A percentile compares a stretch with the other conserved stretches of the same genome.
Evolutionary conservation across 1,140 invertebrate species (phyloP).

Genomic region (Aphidius ervi): DNA sequence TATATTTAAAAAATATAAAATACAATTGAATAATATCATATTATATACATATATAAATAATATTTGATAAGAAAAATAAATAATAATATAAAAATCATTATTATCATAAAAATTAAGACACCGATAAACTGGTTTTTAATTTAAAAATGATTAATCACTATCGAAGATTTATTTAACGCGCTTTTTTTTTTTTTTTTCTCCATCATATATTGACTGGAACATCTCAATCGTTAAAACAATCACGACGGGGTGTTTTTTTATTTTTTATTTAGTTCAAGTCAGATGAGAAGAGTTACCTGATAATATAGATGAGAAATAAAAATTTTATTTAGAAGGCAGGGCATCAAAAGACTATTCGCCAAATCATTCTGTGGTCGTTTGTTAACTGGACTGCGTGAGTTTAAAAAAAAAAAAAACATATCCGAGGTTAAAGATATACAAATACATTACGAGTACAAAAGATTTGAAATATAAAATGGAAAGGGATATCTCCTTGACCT

Average conservation of each 20-base stretch:
- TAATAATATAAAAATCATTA: neutral
- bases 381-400: conserved; percentile 39
- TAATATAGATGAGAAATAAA: conserved; percentile 5
- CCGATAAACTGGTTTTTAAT: conserved; percentile 44
- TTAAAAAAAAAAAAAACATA: conserved; percentile 2
- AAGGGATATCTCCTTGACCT: neutral
- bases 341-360: conserved; percentile 39
- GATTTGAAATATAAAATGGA: conserved; percentile 3
- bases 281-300: conserved; percentile 33
- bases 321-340: conserved; percentile 1
- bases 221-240: conserved; percentile 55
- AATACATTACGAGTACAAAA: conserved; percentile 6
- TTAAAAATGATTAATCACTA: conserved; percentile 53
- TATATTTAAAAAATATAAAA: no score
- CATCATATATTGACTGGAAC: conserved; percentile 28
- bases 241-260: conserved; percentile 30
- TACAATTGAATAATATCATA: no score
- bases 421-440: neutral
- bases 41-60: neutral
- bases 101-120: conserved; percentile 42
- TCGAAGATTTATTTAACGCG: conserved; percentile 1
- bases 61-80: neutral
- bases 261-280: no score
- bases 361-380: conserved; percentile 53
- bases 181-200: no score